A percentile compares a stretch with the other conserved stretches of the same genome.
These are phyloP conservation scores for Ceyx erithaca DNA, from an alignment of 2,797 vertebrate genomes.

Conservation along the genomic window DNA sequence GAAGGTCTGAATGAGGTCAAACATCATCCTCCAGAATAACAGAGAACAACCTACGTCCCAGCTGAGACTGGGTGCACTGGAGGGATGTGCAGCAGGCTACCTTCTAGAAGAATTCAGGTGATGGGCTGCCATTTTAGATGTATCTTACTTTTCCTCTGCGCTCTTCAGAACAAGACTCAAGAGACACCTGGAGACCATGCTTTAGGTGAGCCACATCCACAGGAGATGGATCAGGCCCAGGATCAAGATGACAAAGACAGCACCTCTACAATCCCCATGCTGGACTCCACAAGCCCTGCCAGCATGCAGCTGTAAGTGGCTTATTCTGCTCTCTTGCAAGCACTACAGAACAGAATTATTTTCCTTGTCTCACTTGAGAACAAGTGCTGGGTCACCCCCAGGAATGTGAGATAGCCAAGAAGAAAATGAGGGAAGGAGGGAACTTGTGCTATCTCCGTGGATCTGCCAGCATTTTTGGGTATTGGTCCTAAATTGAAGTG, in stretches of 20 bases:
- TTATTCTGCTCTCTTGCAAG: background rate
- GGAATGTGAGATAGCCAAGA: background rate
- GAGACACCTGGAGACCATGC: constrained; percentile 27
- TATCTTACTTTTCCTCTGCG: background rate
- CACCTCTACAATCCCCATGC: background rate
- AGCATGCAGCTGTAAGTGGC: constrained; percentile 70
- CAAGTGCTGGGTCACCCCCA: background rate
- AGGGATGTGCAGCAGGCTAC: background rate
- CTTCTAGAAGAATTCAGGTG: background rate
- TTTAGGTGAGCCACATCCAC: constrained; percentile 22
- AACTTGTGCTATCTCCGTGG: background rate
- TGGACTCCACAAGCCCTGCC: constrained; percentile 36
- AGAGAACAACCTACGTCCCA: background rate
- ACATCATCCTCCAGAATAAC: background rate
- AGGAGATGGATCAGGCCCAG: constrained; percentile 4
- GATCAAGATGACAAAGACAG: background rate
- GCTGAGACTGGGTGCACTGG: background rate
- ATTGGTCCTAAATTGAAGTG: background rate
- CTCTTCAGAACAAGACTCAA: constrained; percentile 30
- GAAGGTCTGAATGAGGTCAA: background rate
- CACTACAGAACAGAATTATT: background rate
- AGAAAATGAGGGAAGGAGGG: background rate
- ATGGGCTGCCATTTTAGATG: background rate
- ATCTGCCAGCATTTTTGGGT: background rate
- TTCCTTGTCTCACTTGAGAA: background rate